These are phyloP conservation scores for Cetonia aurata DNA, from an alignment of 2,888 invertebrate species.

Conservation along the genomic window DNA sequence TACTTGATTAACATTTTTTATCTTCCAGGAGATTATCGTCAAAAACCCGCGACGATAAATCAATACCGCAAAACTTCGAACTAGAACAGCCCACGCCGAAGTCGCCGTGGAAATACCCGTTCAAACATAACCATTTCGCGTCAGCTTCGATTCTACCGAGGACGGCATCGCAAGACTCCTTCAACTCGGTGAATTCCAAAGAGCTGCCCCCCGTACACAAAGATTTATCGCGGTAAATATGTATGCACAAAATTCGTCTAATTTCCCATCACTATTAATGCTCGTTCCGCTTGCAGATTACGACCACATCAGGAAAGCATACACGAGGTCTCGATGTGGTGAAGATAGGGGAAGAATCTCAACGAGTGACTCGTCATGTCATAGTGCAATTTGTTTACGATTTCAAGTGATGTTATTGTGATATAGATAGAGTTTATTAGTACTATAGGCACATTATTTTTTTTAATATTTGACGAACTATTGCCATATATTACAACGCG, in stretches of 20 bases:
- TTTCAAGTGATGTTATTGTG: conserved; percentile 62
- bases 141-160: conserved; percentile 47
- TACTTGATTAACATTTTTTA: conserved; percentile 15
- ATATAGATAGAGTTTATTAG: conserved; percentile 57
- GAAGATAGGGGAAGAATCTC: conserved; percentile 55
- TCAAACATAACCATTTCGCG: conserved; percentile 42
- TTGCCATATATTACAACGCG: conserved; percentile 38
- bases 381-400: conserved; percentile 57
- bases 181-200: conserved; percentile 73
- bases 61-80: conserved; percentile 68
- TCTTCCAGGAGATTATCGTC: conserved; percentile 75
- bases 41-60: conserved; percentile 73
- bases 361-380: conserved; percentile 41
- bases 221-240: conserved; percentile 61
- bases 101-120: conserved; percentile 81
- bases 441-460: conserved; percentile 21
- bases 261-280: conserved; percentile 11
- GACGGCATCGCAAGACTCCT: conserved; percentile 64
- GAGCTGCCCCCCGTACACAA: conserved; percentile 66
- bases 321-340: conserved; percentile 71
- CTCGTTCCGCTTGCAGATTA: conserved; percentile 61
- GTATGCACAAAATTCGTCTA: conserved; percentile 10
- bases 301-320: conserved; percentile 69
- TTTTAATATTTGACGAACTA: conserved; percentile 38
- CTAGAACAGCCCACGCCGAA: conserved; percentile 72